A percentile compares a stretch with the other conserved stretches of the same genome.
phyloP scores from a whole-genome alignment of 2,113 vertebrate genomes.

The Mohoua ochrocephala region DNA sequence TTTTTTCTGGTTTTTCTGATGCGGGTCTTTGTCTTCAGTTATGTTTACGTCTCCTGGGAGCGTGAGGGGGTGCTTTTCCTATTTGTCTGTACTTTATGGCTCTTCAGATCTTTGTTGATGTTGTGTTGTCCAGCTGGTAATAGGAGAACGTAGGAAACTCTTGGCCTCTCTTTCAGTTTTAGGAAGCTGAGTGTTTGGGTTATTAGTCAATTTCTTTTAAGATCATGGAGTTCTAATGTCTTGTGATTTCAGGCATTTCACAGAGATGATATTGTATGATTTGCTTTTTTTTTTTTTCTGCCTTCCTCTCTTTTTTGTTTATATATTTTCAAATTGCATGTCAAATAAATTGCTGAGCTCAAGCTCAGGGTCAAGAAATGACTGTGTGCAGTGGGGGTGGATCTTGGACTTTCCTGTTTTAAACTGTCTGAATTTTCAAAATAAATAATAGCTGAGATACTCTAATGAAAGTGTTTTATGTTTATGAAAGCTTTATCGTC shows the following conservation, averaged over 20 bases:
- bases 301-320: not conserved
- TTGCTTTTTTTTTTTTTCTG: not conserved
- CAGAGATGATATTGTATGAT: not conserved
- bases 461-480: not conserved
- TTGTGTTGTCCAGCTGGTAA: constrained; percentile 29
- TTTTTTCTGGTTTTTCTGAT: not conserved
- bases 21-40: not conserved
- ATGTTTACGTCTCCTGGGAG: not conserved
- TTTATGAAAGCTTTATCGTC: not conserved
- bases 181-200: not conserved
- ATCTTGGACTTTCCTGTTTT: not conserved
- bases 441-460: not conserved
- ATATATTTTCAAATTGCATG: not conserved
- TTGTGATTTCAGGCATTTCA: not conserved
- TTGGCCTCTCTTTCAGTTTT: not conserved
- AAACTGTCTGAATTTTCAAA: constrained; percentile 12
- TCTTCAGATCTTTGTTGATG: constrained; percentile 39
- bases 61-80: not conserved
- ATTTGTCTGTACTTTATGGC: not conserved
- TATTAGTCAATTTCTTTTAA: not conserved
- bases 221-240: not conserved
- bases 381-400: not conserved
- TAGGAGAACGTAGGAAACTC: not conserved
- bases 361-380: not conserved
- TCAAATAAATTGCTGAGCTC: not conserved